Conservation (phyloP, 2,113 vertebrate species). For the Etheostoma cragini region DNA sequence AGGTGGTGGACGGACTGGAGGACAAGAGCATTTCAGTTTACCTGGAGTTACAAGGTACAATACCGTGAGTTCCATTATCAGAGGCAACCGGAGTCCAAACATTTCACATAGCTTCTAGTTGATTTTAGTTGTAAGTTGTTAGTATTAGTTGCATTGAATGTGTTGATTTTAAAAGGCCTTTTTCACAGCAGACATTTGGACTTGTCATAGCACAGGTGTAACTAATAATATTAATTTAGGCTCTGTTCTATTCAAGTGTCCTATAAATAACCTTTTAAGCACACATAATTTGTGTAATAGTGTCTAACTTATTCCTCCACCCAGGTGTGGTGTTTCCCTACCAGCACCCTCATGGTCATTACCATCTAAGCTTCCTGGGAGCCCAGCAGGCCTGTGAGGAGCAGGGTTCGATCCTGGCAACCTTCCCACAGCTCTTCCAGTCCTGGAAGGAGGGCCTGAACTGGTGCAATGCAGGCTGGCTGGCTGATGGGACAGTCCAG, state of each 20-base stretch:
- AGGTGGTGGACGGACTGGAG: slow-evolving; percentile 91
- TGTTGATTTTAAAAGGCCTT: background rate
- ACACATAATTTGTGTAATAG: background rate
- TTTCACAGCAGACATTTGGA: background rate
- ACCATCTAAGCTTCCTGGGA: slow-evolving; percentile 86
- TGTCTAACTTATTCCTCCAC: background rate
- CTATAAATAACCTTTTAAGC: background rate
- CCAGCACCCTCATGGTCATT: slow-evolving; percentile 87
- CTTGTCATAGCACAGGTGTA: background rate
- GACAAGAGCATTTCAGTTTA: slow-evolving; percentile 86
- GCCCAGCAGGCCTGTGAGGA: slow-evolving; percentile 86
- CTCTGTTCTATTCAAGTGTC: background rate
- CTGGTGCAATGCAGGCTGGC: slow-evolving; percentile 94
- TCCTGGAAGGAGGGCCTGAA: slow-evolving; percentile 91
- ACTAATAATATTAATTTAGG: background rate
- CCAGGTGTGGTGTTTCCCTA: slow-evolving; percentile 92
- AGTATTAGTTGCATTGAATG: background rate
- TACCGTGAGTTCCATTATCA: background rate
- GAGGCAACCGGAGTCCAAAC: background rate
- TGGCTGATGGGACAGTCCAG: slow-evolving; percentile 89
- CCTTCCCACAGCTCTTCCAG: slow-evolving; percentile 89
- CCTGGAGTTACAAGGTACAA: slow-evolving; percentile 86
- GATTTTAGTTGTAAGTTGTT: background rate
- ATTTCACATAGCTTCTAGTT: background rate
- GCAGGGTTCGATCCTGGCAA: slow-evolving; percentile 88